A percentile compares a stretch with the other conserved stretches of the same genome.
These are phyloP conservation scores for Muscicapa striata DNA, from an alignment of 2,797 vertebrate species.

Conservation along the genomic window DNA sequence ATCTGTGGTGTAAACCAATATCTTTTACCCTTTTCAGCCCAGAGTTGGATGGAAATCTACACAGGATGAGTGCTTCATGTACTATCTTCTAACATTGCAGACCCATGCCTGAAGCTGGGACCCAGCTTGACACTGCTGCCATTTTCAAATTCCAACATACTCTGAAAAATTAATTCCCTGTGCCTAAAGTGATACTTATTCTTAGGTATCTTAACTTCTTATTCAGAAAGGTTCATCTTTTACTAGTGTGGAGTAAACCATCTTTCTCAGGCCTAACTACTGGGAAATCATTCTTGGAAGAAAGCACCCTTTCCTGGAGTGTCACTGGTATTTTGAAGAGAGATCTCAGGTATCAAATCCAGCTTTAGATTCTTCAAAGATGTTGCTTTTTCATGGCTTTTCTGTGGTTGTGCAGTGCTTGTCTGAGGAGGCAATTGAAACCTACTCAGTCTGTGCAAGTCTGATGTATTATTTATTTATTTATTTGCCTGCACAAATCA, in stretches of 20 bases:
- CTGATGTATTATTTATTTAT: neutral
- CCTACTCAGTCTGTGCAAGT: neutral
- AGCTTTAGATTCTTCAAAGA: neutral
- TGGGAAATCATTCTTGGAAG: neutral
- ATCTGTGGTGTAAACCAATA: neutral
- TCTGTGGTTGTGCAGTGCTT: neutral
- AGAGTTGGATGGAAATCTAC: neutral
- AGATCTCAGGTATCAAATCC: neutral
- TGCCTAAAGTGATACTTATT: neutral
- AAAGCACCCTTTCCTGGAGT: neutral
- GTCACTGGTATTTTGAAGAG: neutral
- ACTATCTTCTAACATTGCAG: neutral
- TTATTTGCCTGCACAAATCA: neutral
- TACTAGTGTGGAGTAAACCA: neutral
- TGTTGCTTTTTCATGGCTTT: neutral
- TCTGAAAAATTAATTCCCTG: neutral
- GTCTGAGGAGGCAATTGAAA: neutral
- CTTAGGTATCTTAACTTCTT: neutral
- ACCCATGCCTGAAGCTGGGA: neutral
- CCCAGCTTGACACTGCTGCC: neutral
- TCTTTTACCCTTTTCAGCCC: neutral
- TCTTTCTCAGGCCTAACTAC: neutral
- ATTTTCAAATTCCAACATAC: neutral
- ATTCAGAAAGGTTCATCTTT: neutral
- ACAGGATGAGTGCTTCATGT: accelerated